phyloP scores from a whole-genome alignment of 2,797 vertebrate genomes.

The Rallus crepitans region DNA sequence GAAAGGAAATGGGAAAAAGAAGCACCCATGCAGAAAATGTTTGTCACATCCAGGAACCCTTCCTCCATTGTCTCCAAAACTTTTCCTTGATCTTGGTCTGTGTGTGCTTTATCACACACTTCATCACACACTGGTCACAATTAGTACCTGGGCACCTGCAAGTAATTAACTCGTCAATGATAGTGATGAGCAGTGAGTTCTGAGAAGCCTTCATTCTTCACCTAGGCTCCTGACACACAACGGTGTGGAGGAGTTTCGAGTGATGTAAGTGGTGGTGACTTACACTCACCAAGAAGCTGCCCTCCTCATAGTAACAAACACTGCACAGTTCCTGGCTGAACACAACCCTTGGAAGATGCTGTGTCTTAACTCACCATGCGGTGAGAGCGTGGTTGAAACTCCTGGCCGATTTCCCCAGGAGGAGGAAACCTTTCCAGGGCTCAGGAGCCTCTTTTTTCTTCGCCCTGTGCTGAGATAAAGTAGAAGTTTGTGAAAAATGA shows the following conservation, averaged over 20 bases:
- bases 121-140: background rate
- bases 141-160: background rate
- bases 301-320: background rate
- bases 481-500: background rate
- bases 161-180: background rate
- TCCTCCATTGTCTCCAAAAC: background rate
- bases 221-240: background rate
- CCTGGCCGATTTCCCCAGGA: background rate
- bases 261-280: background rate
- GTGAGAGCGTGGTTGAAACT: background rate
- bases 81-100: background rate
- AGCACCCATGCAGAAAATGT: background rate
- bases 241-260: background rate
- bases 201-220: background rate
- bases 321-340: background rate
- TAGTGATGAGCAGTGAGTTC: background rate
- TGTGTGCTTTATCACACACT: background rate
- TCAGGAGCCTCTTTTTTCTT: background rate
- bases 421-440: background rate
- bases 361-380: background rate
- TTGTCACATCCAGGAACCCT: background rate
- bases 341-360: accelerated
- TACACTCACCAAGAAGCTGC: background rate
- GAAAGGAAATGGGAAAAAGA: background rate
- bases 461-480: background rate